Conservation (phyloP, 64 coral and sea anemone species). For the Platygyra sinensis region DNA sequence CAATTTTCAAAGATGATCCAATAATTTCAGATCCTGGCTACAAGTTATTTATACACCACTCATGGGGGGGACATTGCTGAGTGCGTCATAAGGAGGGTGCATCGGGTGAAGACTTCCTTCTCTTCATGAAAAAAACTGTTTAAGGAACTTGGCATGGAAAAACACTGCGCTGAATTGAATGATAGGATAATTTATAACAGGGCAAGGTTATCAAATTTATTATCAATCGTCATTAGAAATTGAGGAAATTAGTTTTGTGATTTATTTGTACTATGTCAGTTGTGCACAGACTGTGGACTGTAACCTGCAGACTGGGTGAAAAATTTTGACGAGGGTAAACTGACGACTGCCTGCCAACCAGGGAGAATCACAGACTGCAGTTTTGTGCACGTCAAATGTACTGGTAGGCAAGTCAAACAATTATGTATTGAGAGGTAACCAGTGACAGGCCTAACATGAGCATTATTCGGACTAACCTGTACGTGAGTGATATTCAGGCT, state of each 20-base stretch:
- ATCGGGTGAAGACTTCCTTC: slow-evolving; percentile 74
- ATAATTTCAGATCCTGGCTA: slow-evolving; percentile 70
- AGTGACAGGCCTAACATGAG: too few species aligned
- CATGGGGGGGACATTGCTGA: slow-evolving; percentile 88
- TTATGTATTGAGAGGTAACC: too few species aligned
- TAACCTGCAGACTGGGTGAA: too few species aligned
- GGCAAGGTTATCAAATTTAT: slow-evolving; percentile 63
- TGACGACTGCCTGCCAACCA: too few species aligned
- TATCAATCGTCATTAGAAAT: not conserved
- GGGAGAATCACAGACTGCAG: too few species aligned
- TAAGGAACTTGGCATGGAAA: slow-evolving; percentile 85
- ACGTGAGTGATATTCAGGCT: too few species aligned
- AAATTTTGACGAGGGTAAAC: too few species aligned
- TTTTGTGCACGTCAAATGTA: too few species aligned
- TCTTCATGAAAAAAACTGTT: slow-evolving; percentile 85
- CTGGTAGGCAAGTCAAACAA: too few species aligned
- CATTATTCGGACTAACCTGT: too few species aligned
- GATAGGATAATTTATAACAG: slow-evolving; percentile 77
- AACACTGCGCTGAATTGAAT: slow-evolving; percentile 80
- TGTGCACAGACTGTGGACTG: too few species aligned
- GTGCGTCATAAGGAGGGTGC: slow-evolving; percentile 88
- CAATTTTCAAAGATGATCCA: slow-evolving; percentile 90
- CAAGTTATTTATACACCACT: slow-evolving; percentile 84
- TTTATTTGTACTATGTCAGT: too few species aligned
- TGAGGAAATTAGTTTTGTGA: not conserved